Evolutionary conservation across 2,113 vertebrate genomes (phyloP).

Genomic region (Barbus barbus): DNA sequence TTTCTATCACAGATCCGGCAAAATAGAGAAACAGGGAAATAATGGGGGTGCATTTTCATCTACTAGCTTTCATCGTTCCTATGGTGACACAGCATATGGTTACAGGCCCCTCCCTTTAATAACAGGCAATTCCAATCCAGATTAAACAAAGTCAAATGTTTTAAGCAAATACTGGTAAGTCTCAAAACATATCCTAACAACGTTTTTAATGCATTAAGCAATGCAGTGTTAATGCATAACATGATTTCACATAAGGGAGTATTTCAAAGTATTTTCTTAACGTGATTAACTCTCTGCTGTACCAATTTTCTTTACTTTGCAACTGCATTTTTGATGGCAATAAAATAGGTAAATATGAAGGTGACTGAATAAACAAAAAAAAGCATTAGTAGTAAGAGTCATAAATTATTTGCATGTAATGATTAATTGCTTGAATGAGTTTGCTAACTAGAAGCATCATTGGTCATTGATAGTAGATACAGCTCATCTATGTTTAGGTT

Average conservation of each 20-base stretch:
- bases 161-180: background rate
- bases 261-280: background rate
- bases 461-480: background rate
- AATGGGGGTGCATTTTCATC: background rate
- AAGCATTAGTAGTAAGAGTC: background rate
- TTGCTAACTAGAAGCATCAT: background rate
- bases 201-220: background rate
- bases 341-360: background rate
- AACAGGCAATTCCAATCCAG: background rate
- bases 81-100: conserved; percentile 17
- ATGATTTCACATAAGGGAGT: background rate
- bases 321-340: background rate
- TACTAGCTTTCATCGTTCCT: conserved; percentile 16
- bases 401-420: background rate
- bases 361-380: background rate
- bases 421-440: too few species aligned
- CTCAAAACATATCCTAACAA: background rate
- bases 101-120: background rate
- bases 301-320: background rate
- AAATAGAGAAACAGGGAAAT: background rate
- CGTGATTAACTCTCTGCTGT: background rate
- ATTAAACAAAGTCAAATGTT: background rate
- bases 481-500: background rate
- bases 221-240: background rate
- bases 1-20: background rate